A percentile compares a stretch with the other conserved stretches of the same genome.
Evolutionary conservation across 2,888 invertebrate species (phyloP).

Genomic region (Drosophila glabriapex): DNA sequence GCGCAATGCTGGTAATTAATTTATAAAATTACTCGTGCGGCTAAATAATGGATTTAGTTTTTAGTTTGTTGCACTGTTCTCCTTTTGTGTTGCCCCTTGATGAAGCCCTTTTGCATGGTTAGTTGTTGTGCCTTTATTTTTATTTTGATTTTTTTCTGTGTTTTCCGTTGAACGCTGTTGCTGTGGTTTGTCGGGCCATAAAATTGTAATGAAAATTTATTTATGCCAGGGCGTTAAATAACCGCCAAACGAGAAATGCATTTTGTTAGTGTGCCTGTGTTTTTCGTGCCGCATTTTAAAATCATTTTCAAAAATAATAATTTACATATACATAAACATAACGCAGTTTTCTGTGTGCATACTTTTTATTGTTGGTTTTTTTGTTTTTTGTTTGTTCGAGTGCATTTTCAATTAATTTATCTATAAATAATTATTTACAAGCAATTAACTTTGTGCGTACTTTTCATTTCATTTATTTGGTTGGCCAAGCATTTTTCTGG

Average conservation of each 20-base stretch:
- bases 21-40: constrained; percentile 65
- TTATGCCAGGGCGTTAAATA: constrained; percentile 52
- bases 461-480: constrained; percentile 56
- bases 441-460: constrained; percentile 67
- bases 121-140: constrained; percentile 8
- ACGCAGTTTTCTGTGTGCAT: neutral
- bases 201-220: constrained; percentile 33
- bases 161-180: constrained; percentile 26
- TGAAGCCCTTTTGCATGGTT: constrained; percentile 26
- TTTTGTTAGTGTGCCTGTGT: constrained; percentile 25
- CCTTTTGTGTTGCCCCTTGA: constrained; percentile 18
- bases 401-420: constrained; percentile 63
- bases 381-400: constrained; percentile 47
- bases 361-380: neutral
- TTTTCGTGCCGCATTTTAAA: constrained; percentile 48
- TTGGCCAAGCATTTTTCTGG: constrained; percentile 29
- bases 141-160: neutral
- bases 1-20: constrained; percentile 60
- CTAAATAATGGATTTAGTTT: constrained; percentile 71
- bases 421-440: constrained; percentile 77
- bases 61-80: constrained; percentile 30
- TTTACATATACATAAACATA: constrained; percentile 32
- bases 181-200: constrained; percentile 58
- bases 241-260: constrained; percentile 44
- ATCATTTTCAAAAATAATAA: constrained; percentile 69